phyloP scores from a whole-genome alignment of 2,797 vertebrate species.

The Craterocephalus amniculus region DNA sequence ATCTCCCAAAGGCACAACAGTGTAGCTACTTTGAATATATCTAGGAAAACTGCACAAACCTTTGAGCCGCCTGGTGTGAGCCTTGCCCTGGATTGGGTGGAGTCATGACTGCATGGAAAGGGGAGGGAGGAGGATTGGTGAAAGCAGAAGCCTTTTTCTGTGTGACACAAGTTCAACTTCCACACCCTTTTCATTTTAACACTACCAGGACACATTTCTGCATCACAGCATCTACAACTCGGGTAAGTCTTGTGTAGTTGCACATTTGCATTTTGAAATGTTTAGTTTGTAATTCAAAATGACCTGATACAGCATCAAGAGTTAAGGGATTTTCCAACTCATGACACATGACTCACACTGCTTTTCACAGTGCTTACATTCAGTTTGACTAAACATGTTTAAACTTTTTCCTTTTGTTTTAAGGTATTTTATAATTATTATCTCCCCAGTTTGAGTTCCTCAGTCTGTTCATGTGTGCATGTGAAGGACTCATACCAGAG shows the following conservation, averaged over 20 bases:
- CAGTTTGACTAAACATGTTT: not conserved
- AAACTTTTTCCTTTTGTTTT: not conserved
- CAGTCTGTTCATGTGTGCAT: not conserved
- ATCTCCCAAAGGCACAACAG: not conserved
- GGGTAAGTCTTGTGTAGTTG: constrained; percentile 66
- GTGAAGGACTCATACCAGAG: constrained; percentile 1
- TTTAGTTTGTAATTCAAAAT: not conserved
- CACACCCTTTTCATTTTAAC: constrained; percentile 65
- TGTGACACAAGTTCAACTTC: constrained; percentile 62
- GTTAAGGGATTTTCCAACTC: constrained; percentile 7
- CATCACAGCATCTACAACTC: constrained; percentile 42
- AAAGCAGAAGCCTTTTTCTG: constrained; percentile 39
- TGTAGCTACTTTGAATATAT: not conserved
- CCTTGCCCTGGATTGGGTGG: constrained; percentile 56
- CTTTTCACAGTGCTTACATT: constrained; percentile 10
- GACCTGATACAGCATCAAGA: not conserved
- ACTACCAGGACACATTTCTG: constrained; percentile 54
- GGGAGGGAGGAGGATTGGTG: constrained; percentile 51
- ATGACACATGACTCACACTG: not conserved
- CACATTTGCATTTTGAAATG: not conserved
- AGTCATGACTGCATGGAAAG: constrained; percentile 50
- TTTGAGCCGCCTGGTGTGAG: not conserved
- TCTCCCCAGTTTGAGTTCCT: not conserved
- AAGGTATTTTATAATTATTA: not conserved
- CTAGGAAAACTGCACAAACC: not conserved